Evolutionary conservation across 2,888 invertebrate genomes (phyloP).

Genomic region (Thymelicus lineola): DNA sequence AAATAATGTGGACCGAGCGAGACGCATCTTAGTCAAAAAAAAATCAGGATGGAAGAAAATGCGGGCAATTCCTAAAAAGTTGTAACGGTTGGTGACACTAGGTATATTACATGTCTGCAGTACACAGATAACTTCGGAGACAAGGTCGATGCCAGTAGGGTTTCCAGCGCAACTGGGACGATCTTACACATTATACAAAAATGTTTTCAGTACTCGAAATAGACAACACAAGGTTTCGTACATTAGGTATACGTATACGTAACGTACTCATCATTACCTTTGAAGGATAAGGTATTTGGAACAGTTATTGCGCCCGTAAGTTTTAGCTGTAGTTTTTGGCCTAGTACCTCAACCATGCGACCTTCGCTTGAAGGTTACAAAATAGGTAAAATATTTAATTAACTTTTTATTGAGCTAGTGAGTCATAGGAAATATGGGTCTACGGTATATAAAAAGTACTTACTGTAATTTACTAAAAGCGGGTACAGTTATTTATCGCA

Average conservation of each 20-base stretch:
- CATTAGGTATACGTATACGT: too few relatives aligned
- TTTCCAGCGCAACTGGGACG: conserved; percentile 40
- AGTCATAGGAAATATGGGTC: background rate
- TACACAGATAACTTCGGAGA: conserved; percentile 42
- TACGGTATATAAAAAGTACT: too few relatives aligned
- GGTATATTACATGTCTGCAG: conserved; percentile 35
- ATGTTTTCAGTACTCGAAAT: background rate
- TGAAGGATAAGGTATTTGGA: too few relatives aligned
- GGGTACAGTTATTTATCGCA: too few relatives aligned
- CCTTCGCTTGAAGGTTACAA: background rate
- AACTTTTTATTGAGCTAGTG: background rate
- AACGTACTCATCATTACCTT: too few relatives aligned
- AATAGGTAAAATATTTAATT: background rate
- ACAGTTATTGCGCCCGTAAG: too few relatives aligned
- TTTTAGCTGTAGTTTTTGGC: background rate
- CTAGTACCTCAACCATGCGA: background rate
- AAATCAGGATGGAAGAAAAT: too few relatives aligned
- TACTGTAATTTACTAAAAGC: too few relatives aligned
- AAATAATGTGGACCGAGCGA: too few relatives aligned
- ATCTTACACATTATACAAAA: background rate
- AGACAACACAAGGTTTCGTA: conserved; percentile 1
- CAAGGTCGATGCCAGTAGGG: conserved; percentile 48
- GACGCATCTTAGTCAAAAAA: too few relatives aligned
- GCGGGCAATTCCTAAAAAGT: background rate
- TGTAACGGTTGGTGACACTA: background rate